Percentiles rank a stretch among this genome's conserved stretches.
These are phyloP conservation scores for Orius laevigatus DNA, from an alignment of 1,140 invertebrate species.

Conservation along the genomic window DNA sequence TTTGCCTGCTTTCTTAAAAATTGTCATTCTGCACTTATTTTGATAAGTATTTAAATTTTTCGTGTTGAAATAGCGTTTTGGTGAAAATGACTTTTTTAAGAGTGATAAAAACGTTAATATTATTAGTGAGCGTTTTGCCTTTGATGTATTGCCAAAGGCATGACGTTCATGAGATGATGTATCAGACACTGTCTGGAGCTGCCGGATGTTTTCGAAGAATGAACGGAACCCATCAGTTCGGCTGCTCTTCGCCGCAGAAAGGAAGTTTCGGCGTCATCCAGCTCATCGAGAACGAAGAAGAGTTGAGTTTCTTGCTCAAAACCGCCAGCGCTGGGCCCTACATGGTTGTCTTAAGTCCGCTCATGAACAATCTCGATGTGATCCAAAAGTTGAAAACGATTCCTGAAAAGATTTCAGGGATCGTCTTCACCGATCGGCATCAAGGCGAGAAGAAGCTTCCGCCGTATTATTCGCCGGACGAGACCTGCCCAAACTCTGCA, in stretches of 20 bases:
- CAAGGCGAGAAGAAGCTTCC: slow-evolving; percentile 21
- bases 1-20: no score
- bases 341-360: slow-evolving; percentile 45
- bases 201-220: slow-evolving; percentile 69
- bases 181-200: slow-evolving; percentile 49
- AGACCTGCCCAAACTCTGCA: slow-evolving; percentile 58
- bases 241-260: slow-evolving; percentile 53
- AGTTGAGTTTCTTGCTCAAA: slow-evolving; percentile 54
- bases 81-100: no score
- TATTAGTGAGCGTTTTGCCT: no score
- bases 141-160: background rate
- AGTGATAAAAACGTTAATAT: no score
- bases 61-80: no score
- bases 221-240: slow-evolving; percentile 84
- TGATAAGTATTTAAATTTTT: no score
- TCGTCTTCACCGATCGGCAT: slow-evolving; percentile 33
- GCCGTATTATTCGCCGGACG: slow-evolving; percentile 49
- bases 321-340: slow-evolving; percentile 53
- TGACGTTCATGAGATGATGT: slow-evolving; percentile 49
- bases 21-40: no score
- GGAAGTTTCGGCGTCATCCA: slow-evolving; percentile 79
- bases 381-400: background rate
- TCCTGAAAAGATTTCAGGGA: slow-evolving; percentile 34
- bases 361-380: slow-evolving; percentile 35
- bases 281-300: slow-evolving; percentile 38